Percentiles rank a stretch among this genome's conserved stretches.
These are phyloP conservation scores for Oscheius sp. DNA, from an alignment of 2,888 invertebrate species.

Conservation along the genomic window DNA sequence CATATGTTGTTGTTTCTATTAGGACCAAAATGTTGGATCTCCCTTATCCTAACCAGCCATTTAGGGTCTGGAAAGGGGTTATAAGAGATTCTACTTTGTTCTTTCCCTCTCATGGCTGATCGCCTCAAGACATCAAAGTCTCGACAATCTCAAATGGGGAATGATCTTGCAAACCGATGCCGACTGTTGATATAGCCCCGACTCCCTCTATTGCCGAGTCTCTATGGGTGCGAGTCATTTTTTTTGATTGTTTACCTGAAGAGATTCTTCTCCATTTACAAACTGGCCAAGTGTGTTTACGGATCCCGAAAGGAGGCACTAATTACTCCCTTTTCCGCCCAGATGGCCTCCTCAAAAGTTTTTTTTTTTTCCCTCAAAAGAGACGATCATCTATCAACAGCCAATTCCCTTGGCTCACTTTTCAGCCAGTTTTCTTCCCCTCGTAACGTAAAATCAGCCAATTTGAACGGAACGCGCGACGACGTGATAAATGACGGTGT, in stretches of 20 bases:
- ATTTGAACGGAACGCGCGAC: constrained; percentile 19
- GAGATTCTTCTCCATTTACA: neutral
- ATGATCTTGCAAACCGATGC: neutral
- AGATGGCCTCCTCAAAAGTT: neutral
- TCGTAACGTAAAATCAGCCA: constrained; percentile 23
- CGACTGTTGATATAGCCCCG: neutral
- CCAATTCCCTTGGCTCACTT: constrained; percentile 19
- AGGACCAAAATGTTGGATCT: neutral
- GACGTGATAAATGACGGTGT: constrained; percentile 24
- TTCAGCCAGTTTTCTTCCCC: constrained; percentile 22
- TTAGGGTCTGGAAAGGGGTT: neutral
- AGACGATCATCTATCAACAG: neutral
- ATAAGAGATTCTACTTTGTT: neutral
- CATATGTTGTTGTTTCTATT: constrained; percentile 27
- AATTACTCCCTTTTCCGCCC: too few relatives aligned
- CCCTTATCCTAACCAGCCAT: neutral
- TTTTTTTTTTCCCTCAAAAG: constrained; percentile 6
- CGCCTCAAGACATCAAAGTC: neutral
- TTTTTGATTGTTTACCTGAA: neutral
- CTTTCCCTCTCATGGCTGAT: neutral
- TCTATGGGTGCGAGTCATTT: neutral
- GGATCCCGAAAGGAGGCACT: neutral
- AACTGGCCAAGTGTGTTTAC: too few relatives aligned
- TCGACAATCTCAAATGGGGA: neutral
- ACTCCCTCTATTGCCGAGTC: neutral